phyloP scores from a whole-genome alignment of 2,888 invertebrate genomes.

The Eilema depressum region DNA sequence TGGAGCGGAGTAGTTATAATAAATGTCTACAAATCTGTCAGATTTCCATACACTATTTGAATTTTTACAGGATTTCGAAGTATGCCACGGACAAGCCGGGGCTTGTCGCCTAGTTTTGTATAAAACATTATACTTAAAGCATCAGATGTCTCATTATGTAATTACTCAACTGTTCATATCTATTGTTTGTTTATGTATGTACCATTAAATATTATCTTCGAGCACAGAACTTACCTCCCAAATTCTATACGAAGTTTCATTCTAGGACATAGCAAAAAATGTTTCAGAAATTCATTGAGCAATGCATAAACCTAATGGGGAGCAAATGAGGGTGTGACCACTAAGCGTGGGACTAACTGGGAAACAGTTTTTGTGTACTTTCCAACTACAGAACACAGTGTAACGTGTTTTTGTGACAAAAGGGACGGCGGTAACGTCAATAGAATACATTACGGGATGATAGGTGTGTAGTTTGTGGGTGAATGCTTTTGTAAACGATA shows the following conservation, averaged over 20 bases:
- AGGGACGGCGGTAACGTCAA: constrained; percentile 31
- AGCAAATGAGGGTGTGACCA: constrained; percentile 35
- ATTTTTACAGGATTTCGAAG: too few relatives aligned
- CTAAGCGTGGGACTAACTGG: constrained; percentile 30
- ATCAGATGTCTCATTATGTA: neutral
- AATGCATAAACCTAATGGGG: constrained; percentile 61
- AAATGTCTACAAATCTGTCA: too few relatives aligned
- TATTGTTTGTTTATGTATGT: neutral
- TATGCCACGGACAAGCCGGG: too few relatives aligned
- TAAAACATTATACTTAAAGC: too few relatives aligned
- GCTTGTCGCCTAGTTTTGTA: too few relatives aligned
- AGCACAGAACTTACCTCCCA: neutral
- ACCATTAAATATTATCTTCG: neutral
- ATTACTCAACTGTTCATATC: neutral
- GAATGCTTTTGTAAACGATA: constrained; percentile 19
- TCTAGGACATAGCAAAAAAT: constrained; percentile 57
- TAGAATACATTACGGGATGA: constrained; percentile 22
- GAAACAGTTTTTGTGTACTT: constrained; percentile 58
- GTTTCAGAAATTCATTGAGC: constrained; percentile 64
- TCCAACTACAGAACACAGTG: constrained; percentile 51
- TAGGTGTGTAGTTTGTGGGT: constrained; percentile 16
- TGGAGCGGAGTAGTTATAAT: too few relatives aligned
- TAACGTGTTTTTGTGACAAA: constrained; percentile 54
- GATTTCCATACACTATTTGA: too few relatives aligned
- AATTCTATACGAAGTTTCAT: constrained; percentile 23